Evolutionary conservation across 2,888 invertebrate species (phyloP), one percentile per base, ranked within the genome.

Genomic region (Ypsolopha sequella): DNA sequence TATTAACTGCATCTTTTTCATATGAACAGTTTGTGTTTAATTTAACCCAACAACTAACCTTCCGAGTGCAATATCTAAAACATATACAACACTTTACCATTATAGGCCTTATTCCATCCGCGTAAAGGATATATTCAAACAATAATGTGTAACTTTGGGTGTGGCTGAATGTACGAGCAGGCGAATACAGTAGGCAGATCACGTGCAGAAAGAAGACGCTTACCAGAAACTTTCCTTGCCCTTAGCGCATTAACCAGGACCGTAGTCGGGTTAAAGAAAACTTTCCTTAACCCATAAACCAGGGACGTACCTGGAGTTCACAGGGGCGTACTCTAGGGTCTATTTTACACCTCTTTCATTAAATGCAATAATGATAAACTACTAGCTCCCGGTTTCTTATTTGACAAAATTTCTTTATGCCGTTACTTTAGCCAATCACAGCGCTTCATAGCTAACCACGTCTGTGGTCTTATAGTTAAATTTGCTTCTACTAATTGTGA

Each of bases 151-250:
- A 24, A 4, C 24, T 24, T 24, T 24, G 24, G 24, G 24, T 24
- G 4, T 24, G 24, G 2, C 24, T 4, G 4, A 24, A 2, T 24
- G 24, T 24, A 24, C 24, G 4, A 14, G 14, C 50, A 35, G 41
- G 36, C 24, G 33, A 41, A 50, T 47, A 50, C 50, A 39, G 72
- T 68, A 85, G 67, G 74, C 85, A 51, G 72, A 65, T 80, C 85
- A 85, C 85, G 85, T 84, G 56, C 63, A 63, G 65, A 73, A 73
- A 76, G 81, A 80, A 82, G 80, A 77, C 80, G 84, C 82, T 81
- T 80, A 84, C 84, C 81, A 81, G 81, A 80, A 82, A 81, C 75
- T 82, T 80, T 81, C 76, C 74, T 66, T 78, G 76, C 80, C 76
- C 79, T 82, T 80, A 78, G 76, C 81, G 76, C 84, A 82, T 85